Percentiles rank a stretch among this genome's conserved stretches.
These are phyloP conservation scores for Trachurus trachurus DNA, from an alignment of 2,797 vertebrate species.

Conservation along the genomic window DNA sequence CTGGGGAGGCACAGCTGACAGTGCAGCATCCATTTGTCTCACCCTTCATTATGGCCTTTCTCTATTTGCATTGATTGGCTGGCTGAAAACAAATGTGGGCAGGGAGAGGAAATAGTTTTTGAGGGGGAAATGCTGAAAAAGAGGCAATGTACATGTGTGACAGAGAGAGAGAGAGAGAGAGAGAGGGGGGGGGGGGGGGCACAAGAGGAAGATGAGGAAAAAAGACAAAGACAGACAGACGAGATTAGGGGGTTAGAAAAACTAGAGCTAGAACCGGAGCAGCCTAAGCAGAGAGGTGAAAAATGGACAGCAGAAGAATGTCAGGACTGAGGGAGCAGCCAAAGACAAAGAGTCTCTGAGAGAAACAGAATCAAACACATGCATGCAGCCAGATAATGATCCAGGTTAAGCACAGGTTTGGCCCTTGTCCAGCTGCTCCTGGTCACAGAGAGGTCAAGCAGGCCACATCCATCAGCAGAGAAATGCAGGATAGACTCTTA, in stretches of 20 bases:
- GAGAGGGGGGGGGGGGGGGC: too few relatives aligned
- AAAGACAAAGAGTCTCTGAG: conserved; percentile 23
- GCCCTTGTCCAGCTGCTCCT: conserved; percentile 63
- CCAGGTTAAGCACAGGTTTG: conserved; percentile 67
- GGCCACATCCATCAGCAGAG: conserved; percentile 80
- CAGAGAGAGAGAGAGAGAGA: too few relatives aligned
- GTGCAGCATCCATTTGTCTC: conserved; percentile 67
- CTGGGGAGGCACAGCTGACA: conserved; percentile 56
- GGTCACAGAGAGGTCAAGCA: conserved; percentile 81
- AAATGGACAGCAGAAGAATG: conserved; percentile 23
- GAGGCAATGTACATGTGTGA: background rate
- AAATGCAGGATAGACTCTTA: conserved; percentile 74
- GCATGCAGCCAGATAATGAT: conserved; percentile 55
- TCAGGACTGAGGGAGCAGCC: conserved; percentile 13
- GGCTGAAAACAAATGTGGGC: conserved; percentile 52
- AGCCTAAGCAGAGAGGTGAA: conserved; percentile 26
- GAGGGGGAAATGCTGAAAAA: background rate
- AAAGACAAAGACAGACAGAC: conserved; percentile 28
- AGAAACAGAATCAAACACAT: conserved; percentile 34
- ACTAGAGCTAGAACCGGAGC: conserved; percentile 6
- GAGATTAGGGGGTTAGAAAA: conserved; percentile 40
- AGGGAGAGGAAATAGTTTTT: conserved; percentile 23
- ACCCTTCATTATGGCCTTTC: conserved; percentile 69
- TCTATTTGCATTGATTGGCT: conserved; percentile 77
- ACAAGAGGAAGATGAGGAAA: background rate